These are phyloP conservation scores for Trilocha varians DNA, from an alignment of 2,888 invertebrate genomes.

Conservation along the genomic window DNA sequence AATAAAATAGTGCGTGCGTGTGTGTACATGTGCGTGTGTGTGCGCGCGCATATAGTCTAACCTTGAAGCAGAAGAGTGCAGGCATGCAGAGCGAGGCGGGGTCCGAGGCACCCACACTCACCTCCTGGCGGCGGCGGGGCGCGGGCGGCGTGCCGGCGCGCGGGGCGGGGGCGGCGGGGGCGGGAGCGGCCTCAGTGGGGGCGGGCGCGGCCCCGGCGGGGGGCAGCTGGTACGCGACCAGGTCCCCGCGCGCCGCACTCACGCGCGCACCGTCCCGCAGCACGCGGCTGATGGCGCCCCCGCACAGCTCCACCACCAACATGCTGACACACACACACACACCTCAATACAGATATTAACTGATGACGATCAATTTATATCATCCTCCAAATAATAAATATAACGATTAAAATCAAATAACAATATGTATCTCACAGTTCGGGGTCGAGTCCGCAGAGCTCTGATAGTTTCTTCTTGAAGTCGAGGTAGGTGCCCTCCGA, in stretches of 20 bases:
- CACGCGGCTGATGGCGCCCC: slow-evolving; percentile 77
- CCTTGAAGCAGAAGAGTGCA: slow-evolving; percentile 90
- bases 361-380: no score
- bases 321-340: slow-evolving; percentile 51
- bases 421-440: slow-evolving; percentile 40
- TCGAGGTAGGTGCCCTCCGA: slow-evolving; percentile 87
- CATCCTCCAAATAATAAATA: no score
- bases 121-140: slow-evolving; percentile 25
- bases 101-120: slow-evolving; percentile 71
- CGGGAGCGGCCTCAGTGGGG: slow-evolving; percentile 14
- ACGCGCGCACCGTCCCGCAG: slow-evolving; percentile 69
- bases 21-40: slow-evolving; percentile 14
- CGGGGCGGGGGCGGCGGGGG: slow-evolving; percentile 5
- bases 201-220: slow-evolving; percentile 15
- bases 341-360: no score
- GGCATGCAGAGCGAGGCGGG: slow-evolving; percentile 86
- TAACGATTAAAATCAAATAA: no score
- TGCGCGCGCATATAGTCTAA: slow-evolving; percentile 50
- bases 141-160: slow-evolving; percentile 9
- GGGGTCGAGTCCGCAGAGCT: slow-evolving; percentile 72
- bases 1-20: slow-evolving; percentile 12
- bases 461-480: slow-evolving; percentile 80
- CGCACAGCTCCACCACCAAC: slow-evolving; percentile 80
- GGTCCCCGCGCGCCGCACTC: slow-evolving; percentile 59
- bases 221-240: slow-evolving; percentile 80